Base-by-base conservation (phyloP, 2,113 vertebrate species). In the Plestiodon gilberti region DNA sequence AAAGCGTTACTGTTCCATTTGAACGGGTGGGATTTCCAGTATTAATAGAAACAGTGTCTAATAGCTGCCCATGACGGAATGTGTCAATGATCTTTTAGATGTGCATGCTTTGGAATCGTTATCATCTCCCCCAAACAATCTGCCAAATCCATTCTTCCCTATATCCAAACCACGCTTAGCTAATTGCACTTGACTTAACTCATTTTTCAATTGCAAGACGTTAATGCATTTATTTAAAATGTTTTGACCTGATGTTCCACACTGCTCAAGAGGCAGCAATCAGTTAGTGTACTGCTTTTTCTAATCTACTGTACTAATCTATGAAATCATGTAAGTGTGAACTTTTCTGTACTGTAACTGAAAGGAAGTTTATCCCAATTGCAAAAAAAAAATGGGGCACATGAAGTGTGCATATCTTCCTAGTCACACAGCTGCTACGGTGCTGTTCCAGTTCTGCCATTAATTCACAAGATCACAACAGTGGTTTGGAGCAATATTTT, bases 331-430 rank as follows among this genome's bases (percentile, higher is more conserved):
- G 81, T 23, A 33, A 87, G 9, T 52, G 20, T 30, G n/a, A 67
- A 88, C 79, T 92, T 6, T 86, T 22, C 59, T 85, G 3, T 89
- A 75, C 9, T 82, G 43, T 78, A 61, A 78, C 3, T 87, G 81
- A 43, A 28, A 13, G 62, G 38, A 59, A 88, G 87, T 22, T 57
- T 87, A 3, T 57, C 23, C 9, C 52, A 78, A 88, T 82, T 71
- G 1, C 25, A 61, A 84, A 83, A 89, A 61, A 84, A 83, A 89
- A 81, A 43, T 0, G 0, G 71, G 86, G 14, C 23, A 82, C 4
- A 57, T 74, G 33, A 15, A 5, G 0, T 83, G 23, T 30, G 15
- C 25, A 85, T 67, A 69, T 85, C 75, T 89, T 79, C 71, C 74
- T 83, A 20, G 25, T 3, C 2, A 0, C 62, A 1, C 73, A 64